Conservation (phyloP, 2,113 vertebrate genomes). For the Pungitius pungitius region DNA sequence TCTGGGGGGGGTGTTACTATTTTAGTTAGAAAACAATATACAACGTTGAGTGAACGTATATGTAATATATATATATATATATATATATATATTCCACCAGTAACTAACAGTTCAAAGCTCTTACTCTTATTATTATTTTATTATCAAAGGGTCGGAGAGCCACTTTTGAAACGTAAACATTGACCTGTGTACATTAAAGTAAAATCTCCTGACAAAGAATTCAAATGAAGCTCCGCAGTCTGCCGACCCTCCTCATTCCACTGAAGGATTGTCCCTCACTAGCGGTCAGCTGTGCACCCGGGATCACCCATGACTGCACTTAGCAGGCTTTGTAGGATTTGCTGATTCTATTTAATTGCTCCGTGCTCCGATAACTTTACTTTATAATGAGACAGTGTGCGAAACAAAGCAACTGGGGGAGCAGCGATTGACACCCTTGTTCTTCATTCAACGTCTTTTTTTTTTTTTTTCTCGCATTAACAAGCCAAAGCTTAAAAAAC, state of each 20-base stretch:
- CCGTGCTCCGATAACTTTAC: slow-evolving; percentile 45
- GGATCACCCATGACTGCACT: slow-evolving; percentile 34
- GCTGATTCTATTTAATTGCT: slow-evolving; percentile 61
- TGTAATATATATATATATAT: neutral
- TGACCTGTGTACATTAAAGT: slow-evolving; percentile 36
- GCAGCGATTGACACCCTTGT: slow-evolving; percentile 16
- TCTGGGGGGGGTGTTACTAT: slow-evolving; percentile 33
- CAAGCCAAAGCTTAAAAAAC: slow-evolving; percentile 46
- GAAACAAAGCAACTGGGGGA: slow-evolving; percentile 37
- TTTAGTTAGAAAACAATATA: slow-evolving; percentile 9
- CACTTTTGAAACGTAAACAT: slow-evolving; percentile 52
- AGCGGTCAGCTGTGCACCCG: slow-evolving; percentile 39
- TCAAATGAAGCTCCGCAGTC: slow-evolving; percentile 35
- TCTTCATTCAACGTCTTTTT: slow-evolving; percentile 43
- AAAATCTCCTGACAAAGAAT: slow-evolving; percentile 46
- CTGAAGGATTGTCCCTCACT: slow-evolving; percentile 19
- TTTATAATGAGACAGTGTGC: slow-evolving; percentile 44
- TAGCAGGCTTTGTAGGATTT: slow-evolving; percentile 44
- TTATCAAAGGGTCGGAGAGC: slow-evolving; percentile 27
- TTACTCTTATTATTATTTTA: slow-evolving; percentile 24
- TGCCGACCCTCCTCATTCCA: slow-evolving; percentile 42
- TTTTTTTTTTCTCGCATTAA: slow-evolving; percentile 37
- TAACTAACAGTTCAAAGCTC: slow-evolving; percentile 24
- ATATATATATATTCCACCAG: neutral
- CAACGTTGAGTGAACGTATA: slow-evolving; percentile 4